These are phyloP conservation scores for Ophioderma brevispina DNA, from an alignment of 35 echinoderm and acorn worm species.

Conservation along the genomic window DNA sequence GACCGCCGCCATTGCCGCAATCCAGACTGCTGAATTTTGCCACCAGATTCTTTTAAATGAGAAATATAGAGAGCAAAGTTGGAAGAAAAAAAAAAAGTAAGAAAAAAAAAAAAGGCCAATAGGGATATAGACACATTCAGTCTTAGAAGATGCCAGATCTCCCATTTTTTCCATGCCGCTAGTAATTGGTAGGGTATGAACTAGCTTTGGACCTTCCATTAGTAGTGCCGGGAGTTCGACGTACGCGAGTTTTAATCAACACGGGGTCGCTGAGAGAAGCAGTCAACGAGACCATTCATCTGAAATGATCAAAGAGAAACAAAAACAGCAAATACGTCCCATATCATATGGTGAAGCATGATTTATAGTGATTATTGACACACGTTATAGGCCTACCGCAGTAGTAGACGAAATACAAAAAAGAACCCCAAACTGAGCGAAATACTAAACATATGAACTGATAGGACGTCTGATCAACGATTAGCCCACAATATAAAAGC, in stretches of 20 bases:
- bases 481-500: no score
- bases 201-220: not conserved
- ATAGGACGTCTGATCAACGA: no score
- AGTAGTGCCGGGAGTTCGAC: not conserved
- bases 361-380: no score
- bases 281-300: not conserved
- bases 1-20: not conserved
- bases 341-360: no score
- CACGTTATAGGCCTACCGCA: no score
- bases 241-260: not conserved
- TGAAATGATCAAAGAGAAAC: no score
- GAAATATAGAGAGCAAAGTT: not conserved
- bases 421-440: no score
- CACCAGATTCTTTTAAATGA: not conserved
- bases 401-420: no score
- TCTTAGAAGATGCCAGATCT: conserved; percentile 21
- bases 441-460: no score
- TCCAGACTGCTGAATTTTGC: not conserved
- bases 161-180: not conserved
- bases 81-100: no score
- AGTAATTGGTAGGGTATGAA: not conserved
- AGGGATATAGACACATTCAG: not conserved
- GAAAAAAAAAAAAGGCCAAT: no score
- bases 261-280: not conserved
- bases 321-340: no score